These are phyloP conservation scores for Miltochrista miniata DNA, from an alignment of 2,888 invertebrate species.

Conservation along the genomic window DNA sequence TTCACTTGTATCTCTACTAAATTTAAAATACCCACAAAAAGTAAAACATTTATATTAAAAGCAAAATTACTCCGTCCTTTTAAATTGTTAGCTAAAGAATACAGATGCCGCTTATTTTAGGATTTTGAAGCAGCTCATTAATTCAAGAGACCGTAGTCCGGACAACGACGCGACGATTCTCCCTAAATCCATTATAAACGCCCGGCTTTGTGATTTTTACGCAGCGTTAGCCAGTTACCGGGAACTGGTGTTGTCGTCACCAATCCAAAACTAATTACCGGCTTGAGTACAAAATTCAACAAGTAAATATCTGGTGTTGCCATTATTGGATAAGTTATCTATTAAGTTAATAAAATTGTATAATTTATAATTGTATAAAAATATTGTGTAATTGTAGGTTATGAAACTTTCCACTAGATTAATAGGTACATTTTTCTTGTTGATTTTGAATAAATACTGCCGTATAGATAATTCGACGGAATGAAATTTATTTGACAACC, in stretches of 20 bases:
- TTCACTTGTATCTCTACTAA: too few species aligned
- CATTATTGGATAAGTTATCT: conserved; percentile 29
- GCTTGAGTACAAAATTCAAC: conserved; percentile 50
- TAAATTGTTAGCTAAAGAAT: conserved; percentile 39
- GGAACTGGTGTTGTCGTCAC: conserved; percentile 31
- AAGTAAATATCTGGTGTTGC: conserved; percentile 22
- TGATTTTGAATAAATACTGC: too few species aligned
- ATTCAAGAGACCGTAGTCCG: conserved; percentile 52
- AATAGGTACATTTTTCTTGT: too few species aligned
- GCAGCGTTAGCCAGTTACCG: conserved; percentile 24
- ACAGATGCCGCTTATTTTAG: conserved; percentile 41
- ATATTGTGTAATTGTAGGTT: too few species aligned
- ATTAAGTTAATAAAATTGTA: conserved; percentile 13
- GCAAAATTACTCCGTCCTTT: not conserved
- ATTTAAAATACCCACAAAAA: too few species aligned
- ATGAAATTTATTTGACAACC: too few species aligned
- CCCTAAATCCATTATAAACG: conserved; percentile 60
- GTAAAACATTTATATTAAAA: not conserved
- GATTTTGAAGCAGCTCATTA: conserved; percentile 53
- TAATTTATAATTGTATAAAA: too few species aligned
- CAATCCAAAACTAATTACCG: conserved; percentile 65
- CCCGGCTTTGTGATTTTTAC: conserved; percentile 59
- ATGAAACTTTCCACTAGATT: too few species aligned
- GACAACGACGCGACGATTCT: conserved; percentile 42
- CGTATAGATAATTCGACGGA: too few species aligned